Base-by-base conservation (phyloP, 1,140 invertebrate genomes). In the Rhynchophorus ferrugineus region DNA sequence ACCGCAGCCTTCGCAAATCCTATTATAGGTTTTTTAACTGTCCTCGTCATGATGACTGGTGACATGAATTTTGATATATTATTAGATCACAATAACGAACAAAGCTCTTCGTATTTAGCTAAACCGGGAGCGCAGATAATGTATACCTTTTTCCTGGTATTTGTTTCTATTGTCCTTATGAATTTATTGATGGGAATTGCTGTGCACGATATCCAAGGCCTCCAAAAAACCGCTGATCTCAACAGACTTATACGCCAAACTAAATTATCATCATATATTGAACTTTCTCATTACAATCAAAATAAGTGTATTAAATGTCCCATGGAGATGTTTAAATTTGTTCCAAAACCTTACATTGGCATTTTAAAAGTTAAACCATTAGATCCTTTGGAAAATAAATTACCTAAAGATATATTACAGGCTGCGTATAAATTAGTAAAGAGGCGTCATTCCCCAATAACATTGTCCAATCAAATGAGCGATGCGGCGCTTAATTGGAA, bases 11-110 rank as follows among this genome's bases (percentile, higher is more conserved):
- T 89, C 65, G 78, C 82, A 20, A 84, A 84, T 71, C 82, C 84
- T 1, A 79, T 87, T 49, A 82, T 83, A 66, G 82, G 81, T 11
- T 78, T 89, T 38, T 85, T 90, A 24, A 87, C 89, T 5, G 84
- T 88, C 1, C 67, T 90, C 24, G 87, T 89, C 0, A 90, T 91
- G 86, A 90, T 91, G 87, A 90, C 89, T 2, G 88, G 89, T 0
- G 89, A 91, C 66, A 68, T 87, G 44, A 82, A 85, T 60, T 74
- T 86, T 33, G 80, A 83, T 46, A 34, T 58, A n/a, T 29, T 58
- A 2, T 36, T 58, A 3, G 47, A 54, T 14, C 36, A 45, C 19
- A 42, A 53, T 13, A 44, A 35, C 13, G 51, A 54, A 1, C 46
- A 50, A 33, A 39, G 11, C 19, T 29, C 51, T 35, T 37, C 51